phyloP scores from a whole-genome alignment of 1,140 invertebrate species.

The Tetranychus urticae region DNA sequence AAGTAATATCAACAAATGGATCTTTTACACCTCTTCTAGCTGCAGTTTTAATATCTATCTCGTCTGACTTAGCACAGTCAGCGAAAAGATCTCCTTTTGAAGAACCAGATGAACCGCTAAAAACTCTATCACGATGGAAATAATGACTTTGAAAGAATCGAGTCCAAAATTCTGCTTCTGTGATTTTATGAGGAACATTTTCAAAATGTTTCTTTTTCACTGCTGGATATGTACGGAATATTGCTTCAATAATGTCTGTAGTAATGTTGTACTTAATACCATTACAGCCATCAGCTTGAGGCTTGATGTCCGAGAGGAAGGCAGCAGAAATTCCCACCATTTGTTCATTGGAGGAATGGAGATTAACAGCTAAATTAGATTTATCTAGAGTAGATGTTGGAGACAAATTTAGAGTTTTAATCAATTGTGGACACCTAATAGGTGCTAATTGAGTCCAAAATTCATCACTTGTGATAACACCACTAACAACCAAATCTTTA shows the following conservation, averaged over 20 bases:
- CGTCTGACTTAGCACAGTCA: slow-evolving; percentile 87
- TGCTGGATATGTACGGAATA: slow-evolving; percentile 97
- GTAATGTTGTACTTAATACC: slow-evolving; percentile 93
- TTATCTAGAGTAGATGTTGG: not conserved
- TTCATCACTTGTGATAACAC: slow-evolving; percentile 79
- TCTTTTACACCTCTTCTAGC: slow-evolving; percentile 47
- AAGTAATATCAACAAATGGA: slow-evolving; percentile 51
- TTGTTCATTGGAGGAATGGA: slow-evolving; percentile 6
- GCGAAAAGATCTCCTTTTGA: slow-evolving; percentile 69
- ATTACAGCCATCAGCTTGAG: slow-evolving; percentile 88
- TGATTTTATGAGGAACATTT: slow-evolving; percentile 81
- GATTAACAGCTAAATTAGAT: not conserved
- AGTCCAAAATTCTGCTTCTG: slow-evolving; percentile 94
- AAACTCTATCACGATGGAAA: slow-evolving; percentile 86
- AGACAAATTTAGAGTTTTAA: not conserved
- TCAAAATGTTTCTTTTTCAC: slow-evolving; percentile 91
- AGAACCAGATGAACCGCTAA: slow-evolving; percentile 34
- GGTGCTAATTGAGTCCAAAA: slow-evolving; percentile 45
- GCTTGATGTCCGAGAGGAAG: slow-evolving; percentile 60
- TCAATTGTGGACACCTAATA: not conserved
- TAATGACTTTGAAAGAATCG: slow-evolving; percentile 99
- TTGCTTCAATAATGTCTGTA: slow-evolving; percentile 83
- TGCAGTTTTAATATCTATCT: slow-evolving; percentile 55
- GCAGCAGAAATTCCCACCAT: slow-evolving; percentile 16
- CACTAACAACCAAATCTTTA: slow-evolving; percentile 68